Evolutionary conservation across 2,797 vertebrate species (phyloP).

Genomic region (Acrossocheilus wenchowensis): DNA sequence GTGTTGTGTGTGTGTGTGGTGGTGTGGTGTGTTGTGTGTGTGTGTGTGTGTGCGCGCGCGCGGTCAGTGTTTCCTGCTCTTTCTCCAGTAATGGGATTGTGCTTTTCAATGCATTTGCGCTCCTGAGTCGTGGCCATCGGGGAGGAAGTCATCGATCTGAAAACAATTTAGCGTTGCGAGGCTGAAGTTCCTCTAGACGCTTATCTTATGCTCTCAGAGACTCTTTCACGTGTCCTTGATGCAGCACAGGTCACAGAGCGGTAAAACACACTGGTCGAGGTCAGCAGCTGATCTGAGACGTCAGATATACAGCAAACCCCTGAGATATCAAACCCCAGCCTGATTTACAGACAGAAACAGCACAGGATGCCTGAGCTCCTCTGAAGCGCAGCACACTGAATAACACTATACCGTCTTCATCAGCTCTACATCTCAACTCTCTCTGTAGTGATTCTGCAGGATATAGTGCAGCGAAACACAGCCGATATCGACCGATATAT

Average conservation of each 20-base stretch:
- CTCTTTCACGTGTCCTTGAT: background rate
- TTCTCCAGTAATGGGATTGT: constrained; percentile 77
- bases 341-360: too few species aligned
- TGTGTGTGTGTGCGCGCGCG: background rate
- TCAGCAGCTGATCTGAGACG: background rate
- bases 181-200: constrained; percentile 27
- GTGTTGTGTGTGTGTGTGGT: too few species aligned
- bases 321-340: background rate
- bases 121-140: constrained; percentile 66
- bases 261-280: background rate
- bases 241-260: background rate
- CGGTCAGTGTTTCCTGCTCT: constrained; percentile 54
- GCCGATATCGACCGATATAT: too few species aligned
- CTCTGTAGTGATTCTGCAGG: background rate
- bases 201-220: background rate
- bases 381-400: background rate
- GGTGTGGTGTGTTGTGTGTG: too few species aligned
- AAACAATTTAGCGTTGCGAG: constrained; percentile 77
- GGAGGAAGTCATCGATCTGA: constrained; percentile 80
- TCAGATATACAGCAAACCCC: constrained; percentile 1
- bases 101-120: constrained; percentile 76
- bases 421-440: background rate
- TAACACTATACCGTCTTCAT: too few species aligned
- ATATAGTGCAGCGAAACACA: too few species aligned
- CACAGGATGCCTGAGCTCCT: too few species aligned